phyloP scores from a whole-genome alignment of 1,140 invertebrate species.

The Macrotrachela quadricornifera region DNA sequence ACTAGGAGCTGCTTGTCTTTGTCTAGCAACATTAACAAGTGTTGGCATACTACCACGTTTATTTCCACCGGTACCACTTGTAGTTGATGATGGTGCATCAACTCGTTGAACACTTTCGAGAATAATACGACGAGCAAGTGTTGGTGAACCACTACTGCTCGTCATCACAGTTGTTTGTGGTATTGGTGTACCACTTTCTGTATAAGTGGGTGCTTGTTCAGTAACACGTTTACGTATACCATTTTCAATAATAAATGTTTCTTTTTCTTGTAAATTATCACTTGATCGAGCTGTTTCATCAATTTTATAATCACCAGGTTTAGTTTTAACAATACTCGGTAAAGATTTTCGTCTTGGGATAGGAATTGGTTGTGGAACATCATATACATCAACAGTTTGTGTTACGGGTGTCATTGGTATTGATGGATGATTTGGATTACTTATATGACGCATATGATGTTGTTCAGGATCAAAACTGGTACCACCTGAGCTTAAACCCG shows the following conservation, averaged over 20 bases:
- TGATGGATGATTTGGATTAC: too few species aligned
- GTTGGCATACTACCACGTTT: constrained; percentile 7
- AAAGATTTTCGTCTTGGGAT: constrained; percentile 6
- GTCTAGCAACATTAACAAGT: too few species aligned
- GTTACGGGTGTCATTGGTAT: too few species aligned
- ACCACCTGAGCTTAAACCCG: too few species aligned
- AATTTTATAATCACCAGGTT: constrained; percentile 1
- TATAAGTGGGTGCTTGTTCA: not conserved
- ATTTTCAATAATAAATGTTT: constrained; percentile 29
- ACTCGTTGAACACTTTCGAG: not conserved
- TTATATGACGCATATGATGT: too few species aligned
- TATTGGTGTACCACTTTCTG: too few species aligned
- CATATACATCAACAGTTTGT: too few species aligned
- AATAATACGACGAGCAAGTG: constrained; percentile 1
- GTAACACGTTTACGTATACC: constrained; percentile 27
- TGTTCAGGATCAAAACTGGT: too few species aligned
- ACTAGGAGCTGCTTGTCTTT: too few species aligned
- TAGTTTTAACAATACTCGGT: constrained; percentile 7
- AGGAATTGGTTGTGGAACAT: too few species aligned
- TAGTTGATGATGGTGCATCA: not conserved
- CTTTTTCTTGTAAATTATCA: constrained; percentile 9
- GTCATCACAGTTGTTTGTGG: not conserved
- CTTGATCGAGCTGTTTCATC: constrained; percentile 8
- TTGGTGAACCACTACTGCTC: not conserved
- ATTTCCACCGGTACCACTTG: not conserved